phyloP scores from a whole-genome alignment of 2,797 vertebrate genomes.

The Sebastes cheni region DNA sequence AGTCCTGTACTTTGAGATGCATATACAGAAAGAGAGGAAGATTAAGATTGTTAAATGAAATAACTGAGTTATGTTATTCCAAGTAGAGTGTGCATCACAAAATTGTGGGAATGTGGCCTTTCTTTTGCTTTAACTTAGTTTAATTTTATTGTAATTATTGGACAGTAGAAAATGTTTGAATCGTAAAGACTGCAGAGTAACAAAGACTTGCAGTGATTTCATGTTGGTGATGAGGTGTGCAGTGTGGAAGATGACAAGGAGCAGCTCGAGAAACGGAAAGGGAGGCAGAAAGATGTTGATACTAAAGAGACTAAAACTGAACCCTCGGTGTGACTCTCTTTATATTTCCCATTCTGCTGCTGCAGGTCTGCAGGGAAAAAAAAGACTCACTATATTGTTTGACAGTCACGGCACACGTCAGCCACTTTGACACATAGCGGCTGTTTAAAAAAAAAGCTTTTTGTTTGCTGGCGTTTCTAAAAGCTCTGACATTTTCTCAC shows the following conservation, averaged over 20 bases:
- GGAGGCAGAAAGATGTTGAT: conserved; percentile 15
- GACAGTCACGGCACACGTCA: conserved; percentile 52
- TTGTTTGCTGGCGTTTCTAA: conserved; percentile 52
- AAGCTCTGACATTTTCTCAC: conserved; percentile 31
- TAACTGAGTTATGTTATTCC: background rate
- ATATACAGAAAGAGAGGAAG: background rate
- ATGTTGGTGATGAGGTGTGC: background rate
- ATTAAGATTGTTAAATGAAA: background rate
- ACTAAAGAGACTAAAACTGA: background rate
- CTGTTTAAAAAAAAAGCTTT: conserved; percentile 57
- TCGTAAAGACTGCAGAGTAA: background rate
- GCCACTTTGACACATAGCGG: conserved; percentile 58
- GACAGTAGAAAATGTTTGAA: background rate
- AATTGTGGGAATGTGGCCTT: background rate
- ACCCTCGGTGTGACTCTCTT: conserved; percentile 18
- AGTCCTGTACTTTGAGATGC: background rate
- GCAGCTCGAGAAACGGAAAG: background rate
- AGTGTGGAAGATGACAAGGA: background rate
- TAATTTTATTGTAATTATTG: background rate
- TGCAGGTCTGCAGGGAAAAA: conserved; percentile 17
- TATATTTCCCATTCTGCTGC: conserved; percentile 20
- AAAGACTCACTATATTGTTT: conserved; percentile 39
- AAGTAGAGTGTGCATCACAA: background rate
- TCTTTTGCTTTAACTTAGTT: background rate
- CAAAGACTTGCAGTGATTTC: background rate